Conservation (phyloP, 2,113 vertebrate genomes). For the Callithrix jacchus region DNA sequence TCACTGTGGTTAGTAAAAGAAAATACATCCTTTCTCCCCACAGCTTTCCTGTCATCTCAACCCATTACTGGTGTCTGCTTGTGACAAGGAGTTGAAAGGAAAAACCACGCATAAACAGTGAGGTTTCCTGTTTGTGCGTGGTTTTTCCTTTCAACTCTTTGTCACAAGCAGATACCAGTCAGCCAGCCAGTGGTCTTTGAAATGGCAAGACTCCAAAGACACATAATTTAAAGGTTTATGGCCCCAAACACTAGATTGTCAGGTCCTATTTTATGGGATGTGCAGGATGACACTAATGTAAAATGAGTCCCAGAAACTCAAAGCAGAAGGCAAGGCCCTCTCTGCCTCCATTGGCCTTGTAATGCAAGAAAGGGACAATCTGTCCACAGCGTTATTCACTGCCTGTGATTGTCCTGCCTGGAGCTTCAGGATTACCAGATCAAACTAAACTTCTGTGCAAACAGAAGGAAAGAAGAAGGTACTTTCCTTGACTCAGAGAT, state of each 20-base stretch:
- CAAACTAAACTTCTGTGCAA: background rate
- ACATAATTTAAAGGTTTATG: background rate
- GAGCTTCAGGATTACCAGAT: background rate
- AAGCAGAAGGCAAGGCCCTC: background rate
- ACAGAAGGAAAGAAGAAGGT: background rate
- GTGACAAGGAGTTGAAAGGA: background rate
- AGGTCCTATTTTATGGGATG: background rate
- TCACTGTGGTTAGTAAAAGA: background rate
- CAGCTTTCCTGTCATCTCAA: background rate
- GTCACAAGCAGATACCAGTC: background rate
- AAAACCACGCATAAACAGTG: background rate
- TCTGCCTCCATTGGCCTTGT: background rate
- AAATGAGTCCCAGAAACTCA: background rate
- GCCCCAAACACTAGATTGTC: background rate
- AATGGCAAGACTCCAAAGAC: background rate
- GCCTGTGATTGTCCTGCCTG: background rate
- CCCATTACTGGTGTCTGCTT: background rate
- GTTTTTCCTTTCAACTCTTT: background rate
- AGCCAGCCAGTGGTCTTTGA: background rate
- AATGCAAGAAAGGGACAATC: background rate
- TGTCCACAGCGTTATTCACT: background rate
- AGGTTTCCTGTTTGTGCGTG: too few species aligned
- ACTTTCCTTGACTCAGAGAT: background rate
- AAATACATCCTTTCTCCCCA: background rate
- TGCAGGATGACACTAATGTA: background rate